phyloP scores from a whole-genome alignment of 2,113 vertebrate species.

The Pelecanus crispus region DNA sequence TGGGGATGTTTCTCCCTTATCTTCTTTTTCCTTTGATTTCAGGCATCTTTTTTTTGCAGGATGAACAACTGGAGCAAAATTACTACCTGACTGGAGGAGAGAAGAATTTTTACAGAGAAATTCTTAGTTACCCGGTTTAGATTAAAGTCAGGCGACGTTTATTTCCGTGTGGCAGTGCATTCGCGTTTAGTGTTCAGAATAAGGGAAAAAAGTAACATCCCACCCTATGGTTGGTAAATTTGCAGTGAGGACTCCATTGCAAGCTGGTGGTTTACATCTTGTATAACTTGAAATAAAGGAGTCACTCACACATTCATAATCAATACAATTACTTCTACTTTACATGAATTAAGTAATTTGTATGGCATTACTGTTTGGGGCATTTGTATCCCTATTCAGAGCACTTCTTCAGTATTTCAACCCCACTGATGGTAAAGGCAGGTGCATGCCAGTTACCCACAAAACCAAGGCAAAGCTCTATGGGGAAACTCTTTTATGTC shows the following conservation, averaged over 20 bases:
- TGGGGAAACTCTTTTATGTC: slow-evolving; percentile 64
- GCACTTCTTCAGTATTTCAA: slow-evolving; percentile 35
- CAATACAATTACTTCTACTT: slow-evolving; percentile 64
- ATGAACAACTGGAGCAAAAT: not conserved
- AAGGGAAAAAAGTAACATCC: not conserved
- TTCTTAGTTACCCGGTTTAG: not conserved
- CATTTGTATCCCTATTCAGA: slow-evolving; percentile 51
- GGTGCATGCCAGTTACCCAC: slow-evolving; percentile 61
- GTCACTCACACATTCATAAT: slow-evolving; percentile 57
- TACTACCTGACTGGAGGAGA: not conserved
- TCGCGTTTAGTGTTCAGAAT: not conserved
- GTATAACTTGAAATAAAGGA: slow-evolving; percentile 52
- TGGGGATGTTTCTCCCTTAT: not conserved
- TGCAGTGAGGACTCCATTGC: not conserved
- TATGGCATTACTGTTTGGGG: slow-evolving; percentile 36
- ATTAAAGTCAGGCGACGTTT: not conserved
- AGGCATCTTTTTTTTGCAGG: not conserved
- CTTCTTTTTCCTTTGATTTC: not conserved
- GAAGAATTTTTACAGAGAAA: not conserved
- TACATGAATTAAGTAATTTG: slow-evolving; percentile 62
- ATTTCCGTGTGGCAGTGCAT: not conserved
- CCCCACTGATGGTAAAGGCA: slow-evolving; percentile 52
- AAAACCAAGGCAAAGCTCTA: slow-evolving; percentile 52
- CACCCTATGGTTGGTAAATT: not conserved
- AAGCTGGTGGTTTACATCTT: slow-evolving; percentile 26